Evolutionary conservation across 2,113 vertebrate genomes (phyloP).

Genomic region (Sapayoa aenigma): DNA sequence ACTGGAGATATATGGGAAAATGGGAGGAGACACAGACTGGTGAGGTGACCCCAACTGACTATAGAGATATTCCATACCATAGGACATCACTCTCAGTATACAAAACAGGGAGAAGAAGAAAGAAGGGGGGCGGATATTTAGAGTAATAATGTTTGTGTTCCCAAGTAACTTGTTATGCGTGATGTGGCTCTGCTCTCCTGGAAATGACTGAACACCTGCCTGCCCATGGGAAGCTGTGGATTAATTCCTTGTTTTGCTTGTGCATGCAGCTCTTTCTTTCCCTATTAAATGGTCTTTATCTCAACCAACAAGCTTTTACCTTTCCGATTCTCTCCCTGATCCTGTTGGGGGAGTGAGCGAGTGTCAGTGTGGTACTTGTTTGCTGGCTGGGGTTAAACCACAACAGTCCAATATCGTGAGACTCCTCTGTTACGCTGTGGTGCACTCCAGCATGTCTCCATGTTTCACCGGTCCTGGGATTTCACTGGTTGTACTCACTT

Average conservation of each 20-base stretch:
- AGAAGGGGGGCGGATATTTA: neutral
- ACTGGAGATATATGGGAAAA: neutral
- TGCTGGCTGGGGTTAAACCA: neutral
- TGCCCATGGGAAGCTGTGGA: neutral
- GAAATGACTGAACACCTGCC: neutral
- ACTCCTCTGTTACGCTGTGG: neutral
- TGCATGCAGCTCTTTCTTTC: neutral
- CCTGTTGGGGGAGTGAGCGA: neutral
- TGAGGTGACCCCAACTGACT: neutral
- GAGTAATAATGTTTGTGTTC: neutral
- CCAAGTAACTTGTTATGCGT: accelerated
- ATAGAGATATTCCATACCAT: neutral
- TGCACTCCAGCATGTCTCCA: neutral
- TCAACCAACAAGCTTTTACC: neutral
- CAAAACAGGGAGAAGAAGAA: neutral
- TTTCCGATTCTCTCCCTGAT: accelerated
- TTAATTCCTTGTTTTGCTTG: neutral
- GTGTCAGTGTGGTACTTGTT: neutral
- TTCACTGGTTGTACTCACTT: neutral
- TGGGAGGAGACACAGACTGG: neutral
- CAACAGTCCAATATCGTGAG: neutral
- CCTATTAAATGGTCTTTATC: neutral
- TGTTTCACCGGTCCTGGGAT: neutral
- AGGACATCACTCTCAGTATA: neutral
- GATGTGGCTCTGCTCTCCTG: neutral